A percentile compares a stretch with the other conserved stretches of the same genome.
These are phyloP conservation scores for Dunckerocampus dactyliophorus DNA, from an alignment of 2,113 vertebrate genomes.

Conservation along the genomic window DNA sequence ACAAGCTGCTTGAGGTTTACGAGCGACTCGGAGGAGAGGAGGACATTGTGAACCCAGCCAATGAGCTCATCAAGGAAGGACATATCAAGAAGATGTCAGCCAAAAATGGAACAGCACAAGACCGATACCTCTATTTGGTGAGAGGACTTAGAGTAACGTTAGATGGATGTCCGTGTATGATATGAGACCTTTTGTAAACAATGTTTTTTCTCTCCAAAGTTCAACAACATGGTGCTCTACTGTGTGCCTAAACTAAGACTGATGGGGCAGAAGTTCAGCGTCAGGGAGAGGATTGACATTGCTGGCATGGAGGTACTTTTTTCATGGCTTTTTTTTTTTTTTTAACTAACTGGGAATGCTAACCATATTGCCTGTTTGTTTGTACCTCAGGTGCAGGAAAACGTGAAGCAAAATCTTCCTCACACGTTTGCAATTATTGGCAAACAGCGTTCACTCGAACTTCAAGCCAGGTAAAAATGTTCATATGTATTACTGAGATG, in stretches of 20 bases:
- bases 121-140: conserved; percentile 94
- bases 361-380: conserved; percentile 6
- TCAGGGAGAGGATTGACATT: conserved; percentile 93
- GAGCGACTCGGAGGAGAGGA: conserved; percentile 92
- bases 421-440: conserved; percentile 86
- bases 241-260: conserved; percentile 94
- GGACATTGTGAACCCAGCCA: conserved; percentile 95
- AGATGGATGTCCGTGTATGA: background rate
- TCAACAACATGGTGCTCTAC: conserved; percentile 97
- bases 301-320: conserved; percentile 87
- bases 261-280: conserved; percentile 97
- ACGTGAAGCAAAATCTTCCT: conserved; percentile 80
- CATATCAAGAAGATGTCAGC: conserved; percentile 95
- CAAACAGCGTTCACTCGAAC: conserved; percentile 85
- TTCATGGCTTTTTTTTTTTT: background rate
- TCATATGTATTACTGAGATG: too few species aligned
- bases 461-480: conserved; percentile 84
- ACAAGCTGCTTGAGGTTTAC: conserved; percentile 93
- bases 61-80: conserved; percentile 96
- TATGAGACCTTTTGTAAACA: background rate
- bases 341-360: too few species aligned
- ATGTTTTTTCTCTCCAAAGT: conserved; percentile 64
- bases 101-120: conserved; percentile 91
- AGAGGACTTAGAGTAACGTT: conserved; percentile 37
- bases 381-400: conserved; percentile 84